A percentile compares a stretch with the other conserved stretches of the same genome.
Conservation (phyloP, 2,888 invertebrate species). For the Coenonympha arcania region DNA sequence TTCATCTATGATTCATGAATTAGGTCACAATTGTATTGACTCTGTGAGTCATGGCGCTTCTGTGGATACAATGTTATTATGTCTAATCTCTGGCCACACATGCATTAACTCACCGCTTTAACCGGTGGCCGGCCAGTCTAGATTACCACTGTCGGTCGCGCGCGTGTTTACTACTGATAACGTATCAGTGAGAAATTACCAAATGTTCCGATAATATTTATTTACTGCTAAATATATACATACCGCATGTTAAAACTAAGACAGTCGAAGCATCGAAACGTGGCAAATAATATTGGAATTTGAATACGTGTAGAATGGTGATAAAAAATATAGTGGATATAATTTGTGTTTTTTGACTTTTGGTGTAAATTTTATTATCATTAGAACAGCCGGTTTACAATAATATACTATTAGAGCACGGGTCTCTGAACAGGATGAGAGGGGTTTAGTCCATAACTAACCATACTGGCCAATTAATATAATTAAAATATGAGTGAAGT, state of each 20-base stretch:
- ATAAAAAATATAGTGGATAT: no score
- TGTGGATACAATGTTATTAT: conserved; percentile 15
- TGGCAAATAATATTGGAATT: no score
- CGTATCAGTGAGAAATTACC: conserved; percentile 38
- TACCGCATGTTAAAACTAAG: background rate
- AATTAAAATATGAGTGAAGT: conserved; percentile 48
- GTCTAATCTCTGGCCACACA: conserved; percentile 41
- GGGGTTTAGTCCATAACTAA: no score
- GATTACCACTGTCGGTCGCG: conserved; percentile 32
- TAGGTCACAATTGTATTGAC: no score
- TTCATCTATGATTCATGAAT: background rate
- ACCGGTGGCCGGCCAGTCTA: conserved; percentile 41
- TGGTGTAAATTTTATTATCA: no score
- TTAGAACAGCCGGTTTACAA: no score
- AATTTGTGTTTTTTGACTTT: no score
- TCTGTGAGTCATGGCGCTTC: background rate
- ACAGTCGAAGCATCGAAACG: background rate
- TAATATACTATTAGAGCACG: no score
- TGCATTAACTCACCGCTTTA: conserved; percentile 45
- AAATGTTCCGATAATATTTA: conserved; percentile 26
- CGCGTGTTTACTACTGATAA: conserved; percentile 34
- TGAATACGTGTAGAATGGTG: no score
- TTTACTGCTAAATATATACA: conserved; percentile 2
- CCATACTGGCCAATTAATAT: background rate
- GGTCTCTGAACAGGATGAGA: no score